Evolutionary conservation across 37 sponge, comb jelly and placozoan genomes (phyloP).

Genomic region (Bolinopsis microptera): DNA sequence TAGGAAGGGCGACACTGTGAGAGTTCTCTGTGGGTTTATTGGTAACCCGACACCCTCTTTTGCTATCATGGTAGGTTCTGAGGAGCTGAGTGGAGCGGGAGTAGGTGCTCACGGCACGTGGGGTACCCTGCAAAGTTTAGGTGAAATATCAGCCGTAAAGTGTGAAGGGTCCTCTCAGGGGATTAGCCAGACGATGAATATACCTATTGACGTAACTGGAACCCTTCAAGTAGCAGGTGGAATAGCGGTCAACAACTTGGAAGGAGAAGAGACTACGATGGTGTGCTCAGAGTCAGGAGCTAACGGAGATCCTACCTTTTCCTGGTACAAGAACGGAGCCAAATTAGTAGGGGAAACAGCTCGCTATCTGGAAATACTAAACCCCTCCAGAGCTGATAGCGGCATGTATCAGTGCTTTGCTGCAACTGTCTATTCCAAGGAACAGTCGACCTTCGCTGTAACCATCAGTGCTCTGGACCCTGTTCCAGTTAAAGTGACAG

Average conservation of each 20-base stretch:
- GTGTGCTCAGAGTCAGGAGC: slow-evolving; percentile 1
- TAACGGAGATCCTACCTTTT: neutral
- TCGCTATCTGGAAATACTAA: neutral
- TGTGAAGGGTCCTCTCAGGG: neutral
- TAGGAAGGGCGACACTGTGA: slow-evolving; percentile 28
- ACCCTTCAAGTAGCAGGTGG: slow-evolving; percentile 24
- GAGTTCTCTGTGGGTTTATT: slow-evolving; percentile 45
- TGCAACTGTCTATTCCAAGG: neutral
- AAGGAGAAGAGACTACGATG: slow-evolving; percentile 4
- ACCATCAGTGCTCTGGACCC: slow-evolving; percentile 3
- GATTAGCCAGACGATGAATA: slow-evolving; percentile 38
- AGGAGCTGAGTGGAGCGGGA: neutral
- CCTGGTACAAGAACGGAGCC: slow-evolving; percentile 18
- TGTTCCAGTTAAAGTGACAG: slow-evolving; percentile 48
- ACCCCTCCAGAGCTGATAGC: slow-evolving; percentile 15
- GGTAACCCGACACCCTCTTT: slow-evolving; percentile 45
- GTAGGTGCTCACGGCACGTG: neutral
- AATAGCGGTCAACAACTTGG: neutral
- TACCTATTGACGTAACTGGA: slow-evolving; percentile 15
- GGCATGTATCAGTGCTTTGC: slow-evolving; percentile 62
- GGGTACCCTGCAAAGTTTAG: neutral
- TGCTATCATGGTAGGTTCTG: neutral
- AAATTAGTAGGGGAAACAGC: neutral
- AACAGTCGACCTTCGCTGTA: slow-evolving; percentile 45
- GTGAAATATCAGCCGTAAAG: neutral